Evolutionary conservation across 1,140 invertebrate species (phyloP), one percentile per base, ranked within the genome.

Genomic region (Lethrus apterus): DNA sequence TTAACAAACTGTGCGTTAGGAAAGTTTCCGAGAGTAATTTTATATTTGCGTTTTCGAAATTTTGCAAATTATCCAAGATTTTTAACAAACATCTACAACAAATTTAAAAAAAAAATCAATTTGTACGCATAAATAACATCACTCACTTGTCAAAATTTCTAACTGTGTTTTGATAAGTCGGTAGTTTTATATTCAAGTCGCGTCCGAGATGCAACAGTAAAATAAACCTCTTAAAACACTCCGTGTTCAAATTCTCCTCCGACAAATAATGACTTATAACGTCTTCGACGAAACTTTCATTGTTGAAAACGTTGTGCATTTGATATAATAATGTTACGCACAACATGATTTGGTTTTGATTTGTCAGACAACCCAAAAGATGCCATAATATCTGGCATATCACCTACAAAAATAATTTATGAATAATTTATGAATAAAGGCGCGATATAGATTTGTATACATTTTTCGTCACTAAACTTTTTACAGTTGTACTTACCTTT

Each of bases 151-250:
- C 76, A 66, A 79, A 78, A 49, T 71, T 73, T 51, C 73, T 60
- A 5, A 59, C 57, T 18, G 42, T 52, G n/a, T 48, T 47, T 38
- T 56, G 54, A 21, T 57, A 48, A 9, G 58, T 51, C 5, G 63
- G 55, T 45, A 62, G 54, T 57, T 63, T 70, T 52, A 73, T 70
- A 46, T 75, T 72, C 55, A 76, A 70, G 42, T 87, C 84, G 48
- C 87, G 62, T 5, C 85, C 86, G 17, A 89, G 64, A 62, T 90
- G 85, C 86, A 86, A 91, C 1, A 91, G 65, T 2, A 83, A 68
- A 13, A 82, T 75, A 62, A 90, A 91, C 54, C 81, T 78, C 53
- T 83, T 80, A 48, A 84, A 83, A 14, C 83, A 78, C 46, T 79
- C 76, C 48, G 85, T 72, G 59, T 67, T 69, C 23, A 65, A 59